A percentile compares a stretch with the other conserved stretches of the same genome.
phyloP scores from a whole-genome alignment of 2,888 invertebrate genomes.

The Aspidiotus rigidus region DNA sequence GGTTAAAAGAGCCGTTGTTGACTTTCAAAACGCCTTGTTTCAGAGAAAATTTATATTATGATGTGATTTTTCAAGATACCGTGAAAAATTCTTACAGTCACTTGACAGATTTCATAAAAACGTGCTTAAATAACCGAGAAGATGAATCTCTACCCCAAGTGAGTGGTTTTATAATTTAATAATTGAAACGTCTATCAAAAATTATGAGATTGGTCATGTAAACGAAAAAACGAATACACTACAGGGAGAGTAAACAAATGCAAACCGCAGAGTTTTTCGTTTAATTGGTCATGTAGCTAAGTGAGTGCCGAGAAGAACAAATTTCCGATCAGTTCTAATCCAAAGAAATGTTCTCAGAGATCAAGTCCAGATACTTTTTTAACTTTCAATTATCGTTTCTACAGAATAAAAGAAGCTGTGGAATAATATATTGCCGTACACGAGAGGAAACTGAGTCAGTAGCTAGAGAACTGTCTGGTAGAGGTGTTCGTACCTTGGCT shows the following conservation, averaged over 20 bases:
- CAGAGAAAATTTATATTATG: constrained; percentile 87
- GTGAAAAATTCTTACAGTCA: constrained; percentile 72
- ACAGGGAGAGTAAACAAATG: no score
- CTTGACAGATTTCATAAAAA: constrained; percentile 61
- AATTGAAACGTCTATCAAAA: no score
- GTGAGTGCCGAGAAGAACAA: no score
- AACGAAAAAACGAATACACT: no score
- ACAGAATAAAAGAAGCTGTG: constrained; percentile 47
- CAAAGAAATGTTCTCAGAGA: no score
- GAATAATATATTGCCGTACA: constrained; percentile 91
- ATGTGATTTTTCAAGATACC: constrained; percentile 79
- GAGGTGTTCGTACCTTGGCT: constrained; percentile 66
- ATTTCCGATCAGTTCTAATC: no score
- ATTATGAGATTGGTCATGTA: no score
- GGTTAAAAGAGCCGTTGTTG: constrained; percentile 55
- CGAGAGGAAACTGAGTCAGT: constrained; percentile 81
- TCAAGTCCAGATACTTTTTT: no score
- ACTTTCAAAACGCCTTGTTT: constrained; percentile 81
- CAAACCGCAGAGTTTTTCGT: no score
- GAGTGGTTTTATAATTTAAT: constrained; percentile 39
- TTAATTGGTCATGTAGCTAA: no score
- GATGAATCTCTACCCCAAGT: constrained; percentile 45
- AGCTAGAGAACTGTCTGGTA: constrained; percentile 61
- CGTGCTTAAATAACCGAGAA: constrained; percentile 54
- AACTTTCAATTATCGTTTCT: background rate